Conservation (phyloP, 2,888 invertebrate genomes). For the Cephus pulcher region DNA sequence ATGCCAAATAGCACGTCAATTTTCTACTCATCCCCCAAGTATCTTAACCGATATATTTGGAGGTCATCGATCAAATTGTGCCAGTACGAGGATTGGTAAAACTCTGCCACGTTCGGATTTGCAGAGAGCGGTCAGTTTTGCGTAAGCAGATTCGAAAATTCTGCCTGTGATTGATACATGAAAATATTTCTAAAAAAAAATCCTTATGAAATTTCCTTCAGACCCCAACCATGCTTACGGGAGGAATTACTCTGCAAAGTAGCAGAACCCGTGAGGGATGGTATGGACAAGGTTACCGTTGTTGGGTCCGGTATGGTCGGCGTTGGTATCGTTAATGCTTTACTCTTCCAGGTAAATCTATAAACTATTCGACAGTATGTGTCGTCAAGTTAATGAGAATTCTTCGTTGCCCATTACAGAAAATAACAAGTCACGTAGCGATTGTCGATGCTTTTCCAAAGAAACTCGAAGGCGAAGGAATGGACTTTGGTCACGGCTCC, state of each 20-base stretch:
- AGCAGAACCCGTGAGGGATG: conserved; percentile 55
- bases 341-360: conserved; percentile 71
- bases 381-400: neutral
- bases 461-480: conserved; percentile 73
- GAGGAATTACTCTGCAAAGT: conserved; percentile 56
- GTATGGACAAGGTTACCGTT: conserved; percentile 70
- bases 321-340: conserved; percentile 72
- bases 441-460: conserved; percentile 73
- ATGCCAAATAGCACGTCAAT: neutral
- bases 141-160: conserved; percentile 36
- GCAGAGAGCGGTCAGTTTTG: conserved; percentile 45
- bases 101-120: conserved; percentile 30
- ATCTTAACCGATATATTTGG: conserved; percentile 37
- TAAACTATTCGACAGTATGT: conserved; percentile 9
- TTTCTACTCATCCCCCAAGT: conserved; percentile 30
- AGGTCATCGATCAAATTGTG: conserved; percentile 7
- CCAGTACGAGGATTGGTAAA: conserved; percentile 26
- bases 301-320: conserved; percentile 77
- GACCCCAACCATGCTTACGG: conserved; percentile 44
- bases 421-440: conserved; percentile 71
- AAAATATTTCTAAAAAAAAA: neutral
- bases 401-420: conserved; percentile 54
- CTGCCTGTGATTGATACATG: neutral
- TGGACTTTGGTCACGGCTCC: conserved; percentile 73
- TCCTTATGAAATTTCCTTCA: conserved; percentile 13